Conservation (phyloP, 2,113 vertebrate species). For the Eulemur rufifrons region DNA sequence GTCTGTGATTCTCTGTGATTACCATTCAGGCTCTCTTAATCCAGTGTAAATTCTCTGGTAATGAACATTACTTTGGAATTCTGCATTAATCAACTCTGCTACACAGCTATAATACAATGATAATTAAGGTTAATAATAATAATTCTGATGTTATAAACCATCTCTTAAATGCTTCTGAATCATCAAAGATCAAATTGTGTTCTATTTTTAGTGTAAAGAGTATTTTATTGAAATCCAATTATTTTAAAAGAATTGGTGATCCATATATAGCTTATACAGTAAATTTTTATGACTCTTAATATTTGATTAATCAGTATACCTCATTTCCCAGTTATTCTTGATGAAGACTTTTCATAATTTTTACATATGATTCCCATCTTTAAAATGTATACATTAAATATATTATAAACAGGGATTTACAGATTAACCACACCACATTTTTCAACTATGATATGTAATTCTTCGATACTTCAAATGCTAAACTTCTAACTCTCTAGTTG, state of each 20-base stretch:
- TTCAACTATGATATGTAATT: not conserved
- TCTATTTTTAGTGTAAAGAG: not conserved
- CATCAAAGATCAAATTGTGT: constrained; percentile 53
- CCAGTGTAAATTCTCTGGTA: not conserved
- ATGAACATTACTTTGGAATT: constrained; percentile 20
- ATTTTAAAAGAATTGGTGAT: constrained; percentile 41
- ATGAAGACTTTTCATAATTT: not conserved
- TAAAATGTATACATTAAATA: constrained; percentile 14
- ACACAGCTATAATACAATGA: constrained; percentile 3
- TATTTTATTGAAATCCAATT: constrained; percentile 60
- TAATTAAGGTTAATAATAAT: constrained; percentile 28
- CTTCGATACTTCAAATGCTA: not conserved
- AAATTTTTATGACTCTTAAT: constrained; percentile 30
- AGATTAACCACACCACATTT: constrained; percentile 31
- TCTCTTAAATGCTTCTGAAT: constrained; percentile 41
- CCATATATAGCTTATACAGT: not conserved
- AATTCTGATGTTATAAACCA: constrained; percentile 15
- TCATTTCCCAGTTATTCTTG: constrained; percentile 40
- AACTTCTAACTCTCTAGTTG: not conserved
- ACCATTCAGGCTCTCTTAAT: not conserved
- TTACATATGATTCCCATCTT: not conserved
- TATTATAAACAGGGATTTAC: constrained; percentile 30
- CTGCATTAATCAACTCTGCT: constrained; percentile 15
- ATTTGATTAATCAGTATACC: constrained; percentile 1
- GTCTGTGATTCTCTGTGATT: not conserved